These are phyloP conservation scores for Drosophila nigritarsus DNA, from an alignment of 2,888 invertebrate species.

Conservation along the genomic window DNA sequence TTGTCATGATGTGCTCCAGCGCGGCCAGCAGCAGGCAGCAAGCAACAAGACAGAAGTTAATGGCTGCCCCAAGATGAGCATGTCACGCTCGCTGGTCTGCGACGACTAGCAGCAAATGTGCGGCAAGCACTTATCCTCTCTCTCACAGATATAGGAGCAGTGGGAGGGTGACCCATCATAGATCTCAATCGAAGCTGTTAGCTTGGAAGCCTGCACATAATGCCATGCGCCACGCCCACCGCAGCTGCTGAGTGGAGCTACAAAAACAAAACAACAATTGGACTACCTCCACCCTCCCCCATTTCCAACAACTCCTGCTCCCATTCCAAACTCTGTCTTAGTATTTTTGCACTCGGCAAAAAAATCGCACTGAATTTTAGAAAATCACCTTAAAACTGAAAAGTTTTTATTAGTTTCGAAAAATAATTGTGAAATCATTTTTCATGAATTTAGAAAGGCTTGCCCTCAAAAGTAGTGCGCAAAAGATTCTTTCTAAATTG, in stretches of 20 bases:
- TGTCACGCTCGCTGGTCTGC: constrained; percentile 79
- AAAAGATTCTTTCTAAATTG: not conserved
- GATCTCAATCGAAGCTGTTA: constrained; percentile 27
- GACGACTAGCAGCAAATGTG: constrained; percentile 60
- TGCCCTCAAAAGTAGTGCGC: not conserved
- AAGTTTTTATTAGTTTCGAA: not conserved
- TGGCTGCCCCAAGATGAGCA: constrained; percentile 69
- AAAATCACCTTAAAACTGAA: not conserved
- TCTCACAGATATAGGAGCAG: not conserved
- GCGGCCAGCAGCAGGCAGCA: constrained; percentile 45
- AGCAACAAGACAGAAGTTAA: constrained; percentile 52
- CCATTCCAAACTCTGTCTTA: not conserved
- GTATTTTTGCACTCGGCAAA: not conserved
- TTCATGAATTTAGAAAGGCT: not conserved
- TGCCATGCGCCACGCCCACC: constrained; percentile 13
- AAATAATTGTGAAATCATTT: not conserved
- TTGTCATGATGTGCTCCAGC: constrained; percentile 67
- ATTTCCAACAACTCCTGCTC: not conserved
- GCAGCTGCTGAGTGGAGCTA: constrained; percentile 4
- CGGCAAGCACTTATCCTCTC: constrained; percentile 59
- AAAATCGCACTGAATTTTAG: not conserved
- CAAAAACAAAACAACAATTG: constrained; percentile 3
- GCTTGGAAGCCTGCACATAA: constrained; percentile 48
- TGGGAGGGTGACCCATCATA: constrained; percentile 7
- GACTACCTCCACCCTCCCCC: not conserved